Conservation (phyloP, 1,140 invertebrate genomes). For the Heliconius hermathena region DNA sequence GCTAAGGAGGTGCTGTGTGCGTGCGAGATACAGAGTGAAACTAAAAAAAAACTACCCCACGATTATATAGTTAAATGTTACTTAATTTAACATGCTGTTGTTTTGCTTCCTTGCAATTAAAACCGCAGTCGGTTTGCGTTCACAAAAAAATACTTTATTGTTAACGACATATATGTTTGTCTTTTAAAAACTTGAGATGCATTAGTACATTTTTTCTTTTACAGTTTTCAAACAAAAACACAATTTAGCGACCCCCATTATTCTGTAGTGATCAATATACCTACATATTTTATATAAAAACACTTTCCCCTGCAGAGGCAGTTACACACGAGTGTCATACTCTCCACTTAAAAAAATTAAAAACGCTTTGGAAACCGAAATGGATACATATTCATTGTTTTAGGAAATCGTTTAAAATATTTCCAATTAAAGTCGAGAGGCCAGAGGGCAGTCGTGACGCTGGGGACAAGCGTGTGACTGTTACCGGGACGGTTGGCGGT, state of each 20-base stretch:
- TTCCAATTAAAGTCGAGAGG: background rate
- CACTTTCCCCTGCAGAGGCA: background rate
- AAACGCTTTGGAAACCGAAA: background rate
- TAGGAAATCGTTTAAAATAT: constrained; percentile 6
- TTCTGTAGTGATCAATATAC: background rate
- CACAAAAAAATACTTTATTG: background rate
- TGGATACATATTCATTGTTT: constrained; percentile 15
- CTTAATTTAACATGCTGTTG: background rate
- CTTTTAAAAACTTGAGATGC: background rate
- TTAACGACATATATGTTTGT: background rate
- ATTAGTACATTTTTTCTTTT: background rate
- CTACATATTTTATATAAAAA: background rate
- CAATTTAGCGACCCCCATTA: background rate
- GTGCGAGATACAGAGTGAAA: no score
- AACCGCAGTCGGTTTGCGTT: background rate
- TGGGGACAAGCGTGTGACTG: no score
- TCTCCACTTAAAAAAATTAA: constrained; percentile 14
- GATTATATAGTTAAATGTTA: background rate
- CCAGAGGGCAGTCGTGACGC: no score
- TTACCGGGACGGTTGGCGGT: no score
- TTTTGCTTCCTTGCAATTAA: background rate
- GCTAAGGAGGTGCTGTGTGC: no score
- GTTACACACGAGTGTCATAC: background rate
- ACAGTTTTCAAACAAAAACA: background rate
- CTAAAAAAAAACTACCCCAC: no score